These are phyloP conservation scores for Anastatus disparis DNA, from an alignment of 1,140 invertebrate species.

Conservation along the genomic window DNA sequence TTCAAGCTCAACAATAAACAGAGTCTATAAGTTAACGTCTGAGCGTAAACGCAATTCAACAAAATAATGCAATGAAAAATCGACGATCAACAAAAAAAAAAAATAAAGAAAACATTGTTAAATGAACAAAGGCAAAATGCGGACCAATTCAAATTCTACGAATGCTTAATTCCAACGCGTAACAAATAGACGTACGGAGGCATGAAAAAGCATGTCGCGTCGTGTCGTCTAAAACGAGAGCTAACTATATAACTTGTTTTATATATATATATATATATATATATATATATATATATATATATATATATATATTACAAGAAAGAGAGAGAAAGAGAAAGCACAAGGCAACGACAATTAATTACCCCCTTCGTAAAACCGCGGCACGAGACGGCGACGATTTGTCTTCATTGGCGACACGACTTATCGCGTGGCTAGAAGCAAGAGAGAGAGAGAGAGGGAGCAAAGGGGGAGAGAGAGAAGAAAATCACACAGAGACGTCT, in stretches of 20 bases:
- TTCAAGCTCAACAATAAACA: too few species aligned
- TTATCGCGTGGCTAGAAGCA: constrained; percentile 45
- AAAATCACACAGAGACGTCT: not conserved
- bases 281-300: too few species aligned
- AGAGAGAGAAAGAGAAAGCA: too few species aligned
- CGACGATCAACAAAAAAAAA: not conserved
- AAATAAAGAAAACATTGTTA: too few species aligned
- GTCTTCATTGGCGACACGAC: constrained; percentile 58
- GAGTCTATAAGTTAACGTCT: too few species aligned
- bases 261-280: too few species aligned
- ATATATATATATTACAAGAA: too few species aligned
- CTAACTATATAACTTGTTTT: not conserved
- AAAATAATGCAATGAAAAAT: not conserved
- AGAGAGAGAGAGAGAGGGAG: not conserved
- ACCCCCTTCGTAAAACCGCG: constrained; percentile 50
- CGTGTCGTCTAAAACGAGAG: not conserved
- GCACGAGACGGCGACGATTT: constrained; percentile 53
- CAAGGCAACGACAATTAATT: constrained; percentile 53
- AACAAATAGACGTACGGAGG: constrained; percentile 18
- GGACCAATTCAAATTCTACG: not conserved
- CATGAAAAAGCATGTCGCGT: constrained; percentile 24
- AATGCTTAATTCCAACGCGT: constrained; percentile 26
- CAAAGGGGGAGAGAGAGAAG: not conserved
- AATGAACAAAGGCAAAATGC: constrained; percentile 14
- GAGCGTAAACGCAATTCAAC: too few species aligned